phyloP scores from a whole-genome alignment of 2,113 vertebrate genomes.

The Ciconia stormi region DNA sequence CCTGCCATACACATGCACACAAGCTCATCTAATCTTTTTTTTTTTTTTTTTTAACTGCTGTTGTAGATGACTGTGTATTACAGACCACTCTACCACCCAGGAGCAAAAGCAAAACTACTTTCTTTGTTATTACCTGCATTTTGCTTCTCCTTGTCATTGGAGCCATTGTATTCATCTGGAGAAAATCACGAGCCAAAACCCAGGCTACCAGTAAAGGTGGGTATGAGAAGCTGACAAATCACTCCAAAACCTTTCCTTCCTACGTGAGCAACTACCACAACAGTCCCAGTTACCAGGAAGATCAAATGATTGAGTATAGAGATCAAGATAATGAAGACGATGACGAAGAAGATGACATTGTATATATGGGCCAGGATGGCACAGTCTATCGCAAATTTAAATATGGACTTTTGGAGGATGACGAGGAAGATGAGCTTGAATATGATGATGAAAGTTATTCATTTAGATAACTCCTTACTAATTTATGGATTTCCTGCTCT shows the following conservation, averaged over 20 bases:
- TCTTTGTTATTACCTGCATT: conserved; percentile 67
- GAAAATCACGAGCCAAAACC: conserved; percentile 66
- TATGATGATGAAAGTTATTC: conserved; percentile 92
- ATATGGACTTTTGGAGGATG: conserved; percentile 86
- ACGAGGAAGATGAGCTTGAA: conserved; percentile 86
- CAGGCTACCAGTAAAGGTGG: conserved; percentile 52
- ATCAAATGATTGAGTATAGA: conserved; percentile 81
- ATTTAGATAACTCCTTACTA: conserved; percentile 70
- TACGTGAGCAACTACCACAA: conserved; percentile 62
- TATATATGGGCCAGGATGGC: conserved; percentile 93
- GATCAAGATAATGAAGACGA: conserved; percentile 78
- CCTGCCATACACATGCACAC: fast-evolving
- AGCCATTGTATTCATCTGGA: conserved; percentile 74
- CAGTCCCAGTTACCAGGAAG: conserved; percentile 72
- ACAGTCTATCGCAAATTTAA: conserved; percentile 90
- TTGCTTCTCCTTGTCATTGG: conserved; percentile 76
- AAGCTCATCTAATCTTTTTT: not conserved
- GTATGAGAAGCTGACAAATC: conserved; percentile 82
- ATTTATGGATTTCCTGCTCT: not conserved
- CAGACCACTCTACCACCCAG: not conserved
- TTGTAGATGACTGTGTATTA: conserved; percentile 83
- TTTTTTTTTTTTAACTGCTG: not conserved
- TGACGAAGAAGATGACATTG: conserved; percentile 86
- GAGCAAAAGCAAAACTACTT: conserved; percentile 23
- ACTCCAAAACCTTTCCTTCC: conserved; percentile 49